Evolutionary conservation across 2,113 vertebrate genomes (phyloP), one percentile per base, ranked within the genome.

Genomic region (Neotoma lepida): DNA sequence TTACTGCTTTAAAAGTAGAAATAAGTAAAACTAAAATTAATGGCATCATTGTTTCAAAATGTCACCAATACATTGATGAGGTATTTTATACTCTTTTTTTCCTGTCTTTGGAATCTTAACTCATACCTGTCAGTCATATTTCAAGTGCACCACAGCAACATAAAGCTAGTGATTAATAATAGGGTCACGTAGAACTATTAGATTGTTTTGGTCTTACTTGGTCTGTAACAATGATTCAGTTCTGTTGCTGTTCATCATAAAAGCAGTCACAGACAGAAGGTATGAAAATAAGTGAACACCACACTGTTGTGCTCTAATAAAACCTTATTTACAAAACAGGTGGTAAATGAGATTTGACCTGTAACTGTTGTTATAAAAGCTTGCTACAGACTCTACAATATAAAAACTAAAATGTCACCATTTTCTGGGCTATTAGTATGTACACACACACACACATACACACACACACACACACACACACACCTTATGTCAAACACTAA

Each of bases 301-400:
- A 81, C 6, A 39, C 78, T 81, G 18, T 54, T 91, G 30, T 71
- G 24, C 51, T 51, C 33, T 74, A 84, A 78, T 84, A 73, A 93
- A 94, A 84, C 35, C 41, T 91, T 89, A 93, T 92, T 94, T 73
- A 88, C 22, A 93, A 93, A 84, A 80, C 41, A 78, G 26, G 56
- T 63, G 20, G 54, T 86, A 46, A 91, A 64, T 70, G 73, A 94
- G 35, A 78, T 73, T 74, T 78, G 39, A 41, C 4, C 33, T 46
- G 0, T 54, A 63, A 58, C 24, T 24, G 3, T 88, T 88, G 22
- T 81, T 66, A 46, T n/a, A 85, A 88, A 33, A n/a, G 22, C 1
- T 24, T 41, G 14, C n/a, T 64, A 58, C 54, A 81, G 22, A 58
- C 54, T 58, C 10, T 82, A 64, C 22, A 91, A 64, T 33, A 44